Evolutionary conservation across 2,888 invertebrate species (phyloP).

Genomic region (Limnephilus auricula): DNA sequence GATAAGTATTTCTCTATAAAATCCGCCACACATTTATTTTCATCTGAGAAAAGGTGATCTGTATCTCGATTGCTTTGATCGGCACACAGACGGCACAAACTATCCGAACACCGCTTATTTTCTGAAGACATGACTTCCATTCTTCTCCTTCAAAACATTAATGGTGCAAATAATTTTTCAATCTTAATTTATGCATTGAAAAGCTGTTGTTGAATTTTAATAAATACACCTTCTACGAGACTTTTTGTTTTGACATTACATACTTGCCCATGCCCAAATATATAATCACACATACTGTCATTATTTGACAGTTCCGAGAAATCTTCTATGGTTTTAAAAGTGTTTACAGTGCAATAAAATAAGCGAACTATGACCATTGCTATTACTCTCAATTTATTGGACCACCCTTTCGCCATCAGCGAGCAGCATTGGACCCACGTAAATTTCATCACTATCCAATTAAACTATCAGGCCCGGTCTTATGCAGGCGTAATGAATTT

Average conservation of each 20-base stretch:
- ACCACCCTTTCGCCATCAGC: no score
- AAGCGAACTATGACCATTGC: no score
- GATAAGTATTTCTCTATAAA: constrained; percentile 51
- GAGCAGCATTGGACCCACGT: no score
- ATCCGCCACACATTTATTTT: constrained; percentile 4
- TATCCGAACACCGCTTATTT: background rate
- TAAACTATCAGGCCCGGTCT: no score
- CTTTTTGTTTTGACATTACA: background rate
- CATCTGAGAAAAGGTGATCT: constrained; percentile 6
- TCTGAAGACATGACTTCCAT: constrained; percentile 17
- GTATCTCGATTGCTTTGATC: constrained; percentile 23
- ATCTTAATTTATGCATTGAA: background rate
- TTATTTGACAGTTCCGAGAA: background rate
- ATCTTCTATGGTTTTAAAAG: background rate
- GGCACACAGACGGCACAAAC: constrained; percentile 48
- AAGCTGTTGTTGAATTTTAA: background rate
- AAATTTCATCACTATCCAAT: no score
- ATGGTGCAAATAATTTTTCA: background rate
- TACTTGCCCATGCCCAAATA: no score
- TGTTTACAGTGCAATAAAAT: background rate
- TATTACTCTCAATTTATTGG: no score
- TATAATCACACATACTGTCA: no score
- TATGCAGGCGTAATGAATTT: no score
- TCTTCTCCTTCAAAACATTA: background rate
- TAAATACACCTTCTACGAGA: background rate